Base-by-base conservation (phyloP, 2,888 invertebrate genomes). In the Zelleria hepariella region DNA sequence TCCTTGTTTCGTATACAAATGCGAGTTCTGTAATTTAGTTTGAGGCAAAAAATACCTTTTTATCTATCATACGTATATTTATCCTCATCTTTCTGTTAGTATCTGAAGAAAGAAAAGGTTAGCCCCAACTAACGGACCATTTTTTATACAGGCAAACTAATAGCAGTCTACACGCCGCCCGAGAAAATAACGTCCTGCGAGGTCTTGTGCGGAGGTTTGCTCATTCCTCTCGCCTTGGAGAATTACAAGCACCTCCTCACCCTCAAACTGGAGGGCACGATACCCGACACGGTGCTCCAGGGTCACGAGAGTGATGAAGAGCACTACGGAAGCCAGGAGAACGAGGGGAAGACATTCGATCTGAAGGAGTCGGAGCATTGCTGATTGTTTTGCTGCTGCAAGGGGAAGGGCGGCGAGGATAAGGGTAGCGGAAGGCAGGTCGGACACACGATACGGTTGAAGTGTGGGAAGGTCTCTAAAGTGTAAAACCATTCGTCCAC, bases 101-200 rank as follows among this genome's bases (percentile, higher is more conserved):
- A n/a, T n/a, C n/a, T n/a, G n/a, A n/a, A n/a, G n/a, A n/a, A n/a
- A n/a, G n/a, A n/a, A n/a, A n/a, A n/a, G 32, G 10, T 10, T 32
- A 32, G 10, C 10, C 5, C 10, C 10, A 32, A 32, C 32, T 7
- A 32, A 32, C 32, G 10, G 10, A 5, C 10, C 20, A 49, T 18
- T 20, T 18, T n/a, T 20, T 49, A n/a, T 25, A n/a, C 78, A 95
- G 95, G 95, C 56, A 92, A 93, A 75, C 89, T 94, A 59, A 87
- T 95, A 72, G 93, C 95, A 25, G 94, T 95, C 0, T 95, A 93
- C 82, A 95, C 94, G 3, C 95, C 95, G 1, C 92, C 93, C 54
- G 90, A 91, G 55, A 90, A 92, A 62, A 93, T 95, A 66, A 92
- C 93, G 47, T 93, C 94, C 0, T 94, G 94, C 77, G 95, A 96